Percentiles rank a stretch among this genome's conserved stretches.
Conservation (phyloP, 2,113 vertebrate species). For the Elachura formosa region DNA sequence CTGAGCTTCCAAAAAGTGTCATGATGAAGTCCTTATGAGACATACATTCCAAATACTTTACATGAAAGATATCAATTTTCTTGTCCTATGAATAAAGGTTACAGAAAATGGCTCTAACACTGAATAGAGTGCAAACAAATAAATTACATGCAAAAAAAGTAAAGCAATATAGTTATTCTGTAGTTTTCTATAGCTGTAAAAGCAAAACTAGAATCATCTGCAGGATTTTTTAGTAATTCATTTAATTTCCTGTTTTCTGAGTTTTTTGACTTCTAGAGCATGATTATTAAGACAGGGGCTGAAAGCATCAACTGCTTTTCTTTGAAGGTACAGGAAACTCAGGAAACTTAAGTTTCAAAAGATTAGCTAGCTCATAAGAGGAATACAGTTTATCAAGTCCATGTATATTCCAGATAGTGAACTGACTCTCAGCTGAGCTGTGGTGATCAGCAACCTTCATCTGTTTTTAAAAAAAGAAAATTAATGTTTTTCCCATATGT, state of each 20-base stretch:
- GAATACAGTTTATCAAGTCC: conserved; percentile 38
- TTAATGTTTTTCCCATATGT: conserved; percentile 25
- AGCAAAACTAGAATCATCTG: conserved; percentile 61
- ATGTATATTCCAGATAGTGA: conserved; percentile 21
- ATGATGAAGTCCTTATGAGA: not conserved
- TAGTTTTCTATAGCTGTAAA: conserved; percentile 29
- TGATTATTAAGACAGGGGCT: not conserved
- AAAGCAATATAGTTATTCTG: not conserved
- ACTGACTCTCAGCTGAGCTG: not conserved
- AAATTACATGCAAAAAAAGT: not conserved
- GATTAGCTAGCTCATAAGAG: conserved; percentile 22
- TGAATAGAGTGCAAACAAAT: not conserved
- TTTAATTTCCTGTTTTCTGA: conserved; percentile 76
- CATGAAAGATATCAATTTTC: not conserved
- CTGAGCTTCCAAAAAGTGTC: not conserved
- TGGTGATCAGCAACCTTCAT: not conserved
- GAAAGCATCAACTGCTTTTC: not conserved
- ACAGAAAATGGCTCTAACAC: not conserved
- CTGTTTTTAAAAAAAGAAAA: not conserved
- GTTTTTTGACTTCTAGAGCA: conserved; percentile 53
- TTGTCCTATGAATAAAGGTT: not conserved
- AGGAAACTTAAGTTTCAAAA: conserved; percentile 58
- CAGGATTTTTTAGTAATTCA: conserved; percentile 49
- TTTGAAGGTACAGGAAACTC: conserved; percentile 70
- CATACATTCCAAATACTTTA: not conserved